Evolutionary conservation across 2,113 vertebrate genomes (phyloP), one percentile per base, ranked within the genome.

Genomic region (Odobenus rosmarus): DNA sequence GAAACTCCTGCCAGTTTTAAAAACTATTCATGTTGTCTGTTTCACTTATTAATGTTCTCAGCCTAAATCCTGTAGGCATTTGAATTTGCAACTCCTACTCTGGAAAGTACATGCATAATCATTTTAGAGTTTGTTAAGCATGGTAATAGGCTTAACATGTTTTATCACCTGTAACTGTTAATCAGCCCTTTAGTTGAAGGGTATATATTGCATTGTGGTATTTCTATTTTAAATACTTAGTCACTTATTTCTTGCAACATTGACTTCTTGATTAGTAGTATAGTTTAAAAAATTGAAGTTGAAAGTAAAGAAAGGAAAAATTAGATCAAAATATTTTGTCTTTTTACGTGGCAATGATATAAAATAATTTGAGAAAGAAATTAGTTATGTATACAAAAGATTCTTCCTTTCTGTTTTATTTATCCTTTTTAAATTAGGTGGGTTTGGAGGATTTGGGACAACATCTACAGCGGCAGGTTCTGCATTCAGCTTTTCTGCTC

Each of bases 381-480:
- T 92, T 76, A 42, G 24, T 55, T 90, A 36, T 49, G 13, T 85
- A 55, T 81, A 71, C 7, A 90, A 95, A 95, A 87, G 10, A 86
- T 74, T 94, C 18, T 93, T 0, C 84, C 67, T 55, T 0, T 87
- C 67, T 55, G 0, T 94, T 96, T 99, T 74, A 98, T 80, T 59
- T 97, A n/a, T 28, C 71, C 95, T 97, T 97, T 95, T 95, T 96
- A 91, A 74, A n/a, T 42, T 97, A 99, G 99, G 99, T 96, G 98
- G 99, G 0, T 99, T 99, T 85, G 99, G 99, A 79, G 99, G 99
- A 39, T 99, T 99, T 95, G 99, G 99, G 61, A 98, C 99, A 10
- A 98, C 99, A 1, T 98, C 99, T 55, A 99, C 99, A 55, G 99
- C 99, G 10, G 97, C 98, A 0, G 99, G 99, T 0, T 98, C 99